Evolutionary conservation across 2,113 vertebrate species (phyloP).

Genomic region (Daphoenositta chrysoptera): DNA sequence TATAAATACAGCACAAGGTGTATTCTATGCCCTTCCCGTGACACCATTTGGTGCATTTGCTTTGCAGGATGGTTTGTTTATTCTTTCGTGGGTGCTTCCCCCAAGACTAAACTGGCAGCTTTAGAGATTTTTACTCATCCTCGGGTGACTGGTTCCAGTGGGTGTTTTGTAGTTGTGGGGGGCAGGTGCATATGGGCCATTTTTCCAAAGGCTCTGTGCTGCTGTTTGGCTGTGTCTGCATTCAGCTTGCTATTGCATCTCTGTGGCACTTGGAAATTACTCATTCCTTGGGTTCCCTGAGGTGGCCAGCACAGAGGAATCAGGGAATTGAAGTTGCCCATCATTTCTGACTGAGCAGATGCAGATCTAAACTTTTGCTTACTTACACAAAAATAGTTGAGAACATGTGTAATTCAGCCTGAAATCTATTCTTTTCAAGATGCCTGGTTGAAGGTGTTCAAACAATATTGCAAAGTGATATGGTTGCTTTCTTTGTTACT

Average conservation of each 20-base stretch:
- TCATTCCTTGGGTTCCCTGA: background rate
- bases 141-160: background rate
- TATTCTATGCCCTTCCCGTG: background rate
- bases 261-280: background rate
- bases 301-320: background rate
- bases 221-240: background rate
- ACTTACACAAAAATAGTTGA: background rate
- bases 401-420: background rate
- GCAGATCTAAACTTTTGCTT: background rate
- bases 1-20: background rate
- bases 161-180: background rate
- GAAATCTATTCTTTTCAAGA: background rate
- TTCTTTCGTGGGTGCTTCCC: background rate
- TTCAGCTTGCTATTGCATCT: background rate
- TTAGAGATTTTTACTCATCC: background rate
- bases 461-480: background rate
- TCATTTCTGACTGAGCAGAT: background rate
- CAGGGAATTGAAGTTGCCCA: background rate
- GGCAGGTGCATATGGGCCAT: fast-evolving
- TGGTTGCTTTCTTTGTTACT: background rate
- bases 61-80: background rate
- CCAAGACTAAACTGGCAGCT: background rate
- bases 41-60: background rate
- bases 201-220: background rate
- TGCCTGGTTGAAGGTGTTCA: background rate